These are phyloP conservation scores for Zosterops pallidus DNA, from an alignment of 2,113 vertebrate genomes.

Conservation along the genomic window DNA sequence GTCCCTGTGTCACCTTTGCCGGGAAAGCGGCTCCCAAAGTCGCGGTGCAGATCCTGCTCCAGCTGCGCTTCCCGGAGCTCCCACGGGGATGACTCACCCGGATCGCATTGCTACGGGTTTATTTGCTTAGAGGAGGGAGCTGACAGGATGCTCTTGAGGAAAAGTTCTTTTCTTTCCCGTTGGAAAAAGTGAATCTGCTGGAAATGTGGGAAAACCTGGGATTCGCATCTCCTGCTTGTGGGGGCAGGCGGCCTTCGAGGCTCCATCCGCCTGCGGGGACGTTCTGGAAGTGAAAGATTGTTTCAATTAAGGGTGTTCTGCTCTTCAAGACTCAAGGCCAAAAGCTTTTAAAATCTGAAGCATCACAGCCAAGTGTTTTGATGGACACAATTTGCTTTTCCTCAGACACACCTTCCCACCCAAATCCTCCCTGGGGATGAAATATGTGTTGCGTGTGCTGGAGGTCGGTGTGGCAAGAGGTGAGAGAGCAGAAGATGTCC, in stretches of 20 bases:
- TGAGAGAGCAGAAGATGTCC: neutral
- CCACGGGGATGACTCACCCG: neutral
- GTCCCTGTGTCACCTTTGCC: neutral
- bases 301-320: neutral
- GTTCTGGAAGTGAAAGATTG: neutral
- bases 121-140: neutral
- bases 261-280: neutral
- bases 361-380: neutral
- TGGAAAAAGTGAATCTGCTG: neutral
- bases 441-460: rapidly evolving
- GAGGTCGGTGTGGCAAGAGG: rapidly evolving
- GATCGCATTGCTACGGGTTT: neutral
- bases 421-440: neutral
- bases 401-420: neutral
- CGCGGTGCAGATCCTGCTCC: neutral
- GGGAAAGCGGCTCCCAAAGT: neutral
- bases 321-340: neutral
- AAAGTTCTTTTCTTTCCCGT: neutral
- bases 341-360: neutral
- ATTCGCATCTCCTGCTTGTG: neutral
- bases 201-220: neutral
- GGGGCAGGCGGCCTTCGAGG: neutral
- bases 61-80: neutral
- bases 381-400: neutral
- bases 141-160: neutral